Conservation (phyloP, 2,113 vertebrate genomes). For the Syrmaticus mikado region DNA sequence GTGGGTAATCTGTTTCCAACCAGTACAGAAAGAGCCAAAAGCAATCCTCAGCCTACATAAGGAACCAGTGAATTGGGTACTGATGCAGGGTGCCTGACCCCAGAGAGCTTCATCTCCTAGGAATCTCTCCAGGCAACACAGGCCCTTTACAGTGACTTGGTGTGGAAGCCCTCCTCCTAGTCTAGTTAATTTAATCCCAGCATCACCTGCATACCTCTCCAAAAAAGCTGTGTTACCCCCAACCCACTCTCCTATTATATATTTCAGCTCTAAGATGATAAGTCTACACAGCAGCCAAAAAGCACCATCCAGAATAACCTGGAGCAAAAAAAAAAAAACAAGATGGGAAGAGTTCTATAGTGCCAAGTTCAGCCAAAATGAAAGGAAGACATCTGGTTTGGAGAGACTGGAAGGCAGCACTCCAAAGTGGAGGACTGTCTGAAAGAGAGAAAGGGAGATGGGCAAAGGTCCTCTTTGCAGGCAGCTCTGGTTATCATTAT, state of each 20-base stretch:
- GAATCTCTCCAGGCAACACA: not conserved
- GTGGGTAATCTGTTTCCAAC: not conserved
- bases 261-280: not conserved
- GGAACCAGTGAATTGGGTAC: not conserved
- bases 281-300: not conserved
- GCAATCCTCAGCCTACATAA: fast-evolving
- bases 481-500: not conserved
- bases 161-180: not conserved
- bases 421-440: not conserved
- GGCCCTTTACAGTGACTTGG: not conserved
- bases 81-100: not conserved
- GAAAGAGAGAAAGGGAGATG: not conserved
- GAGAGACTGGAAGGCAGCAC: not conserved
- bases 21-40: not conserved
- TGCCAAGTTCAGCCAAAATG: not conserved
- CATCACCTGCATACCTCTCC: fast-evolving
- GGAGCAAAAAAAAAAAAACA: not conserved
- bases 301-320: not conserved
- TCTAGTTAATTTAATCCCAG: not conserved
- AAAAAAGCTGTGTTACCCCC: not conserved
- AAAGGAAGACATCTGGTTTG: not conserved
- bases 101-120: not conserved
- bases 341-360: not conserved
- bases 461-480: not conserved
- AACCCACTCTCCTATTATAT: not conserved